Evolutionary conservation across 2,113 vertebrate species (phyloP).

Genomic region (Neotoma lepida): DNA sequence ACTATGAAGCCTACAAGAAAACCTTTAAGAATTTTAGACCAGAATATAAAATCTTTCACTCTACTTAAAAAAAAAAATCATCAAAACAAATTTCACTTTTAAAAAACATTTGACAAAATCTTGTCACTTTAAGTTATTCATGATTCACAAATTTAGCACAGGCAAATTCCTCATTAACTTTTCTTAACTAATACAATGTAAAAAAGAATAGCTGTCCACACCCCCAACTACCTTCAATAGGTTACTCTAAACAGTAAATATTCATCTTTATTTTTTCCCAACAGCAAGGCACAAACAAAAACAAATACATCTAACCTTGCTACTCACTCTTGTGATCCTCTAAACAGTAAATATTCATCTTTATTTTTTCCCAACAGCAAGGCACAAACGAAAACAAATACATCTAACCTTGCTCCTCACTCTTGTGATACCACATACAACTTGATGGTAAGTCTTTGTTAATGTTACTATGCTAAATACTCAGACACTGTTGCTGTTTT

Average conservation of each 20-base stretch:
- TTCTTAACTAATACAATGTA: neutral
- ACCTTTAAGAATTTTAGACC: constrained; percentile 76
- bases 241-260: neutral
- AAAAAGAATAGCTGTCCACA: neutral
- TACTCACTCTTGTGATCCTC: neutral
- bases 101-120: constrained; percentile 53
- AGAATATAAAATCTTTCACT: constrained; percentile 53
- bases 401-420: neutral
- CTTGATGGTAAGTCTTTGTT: neutral
- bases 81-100: constrained; percentile 13
- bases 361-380: constrained; percentile 24
- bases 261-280: constrained; percentile 1
- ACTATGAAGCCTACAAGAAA: constrained; percentile 79
- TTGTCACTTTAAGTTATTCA: constrained; percentile 19
- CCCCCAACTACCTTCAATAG: neutral
- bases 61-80: constrained; percentile 66
- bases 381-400: neutral
- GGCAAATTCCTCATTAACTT: neutral
- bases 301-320: neutral
- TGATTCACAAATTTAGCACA: neutral
- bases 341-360: neutral
- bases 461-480: neutral
- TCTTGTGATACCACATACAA: neutral
- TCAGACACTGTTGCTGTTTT: neutral
- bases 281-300: neutral